These are phyloP conservation scores for Pseudococcus jackbeardsleyi DNA, from an alignment of 2,888 invertebrate species.

Conservation along the genomic window DNA sequence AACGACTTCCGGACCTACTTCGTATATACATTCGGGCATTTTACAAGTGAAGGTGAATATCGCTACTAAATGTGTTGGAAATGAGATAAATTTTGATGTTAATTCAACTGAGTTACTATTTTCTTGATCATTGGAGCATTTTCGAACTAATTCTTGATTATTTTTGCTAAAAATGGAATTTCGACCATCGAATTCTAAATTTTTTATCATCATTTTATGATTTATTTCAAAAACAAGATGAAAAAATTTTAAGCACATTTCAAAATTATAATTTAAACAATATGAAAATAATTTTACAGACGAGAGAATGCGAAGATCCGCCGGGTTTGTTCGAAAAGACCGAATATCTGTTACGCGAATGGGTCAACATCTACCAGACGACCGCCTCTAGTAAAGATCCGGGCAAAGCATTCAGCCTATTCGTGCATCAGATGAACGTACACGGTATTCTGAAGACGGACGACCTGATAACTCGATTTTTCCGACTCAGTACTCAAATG, in stretches of 20 bases:
- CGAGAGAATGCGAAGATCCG: slow-evolving; percentile 92
- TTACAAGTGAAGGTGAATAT: slow-evolving; percentile 77
- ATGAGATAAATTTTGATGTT: too few relatives aligned
- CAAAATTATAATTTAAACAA: too few relatives aligned
- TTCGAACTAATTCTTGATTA: too few relatives aligned
- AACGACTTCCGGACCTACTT: slow-evolving; percentile 82
- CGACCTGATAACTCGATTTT: slow-evolving; percentile 96
- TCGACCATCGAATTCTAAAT: too few relatives aligned
- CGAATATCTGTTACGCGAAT: slow-evolving; percentile 92
- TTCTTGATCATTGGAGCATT: too few relatives aligned
- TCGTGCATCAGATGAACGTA: slow-evolving; percentile 95
- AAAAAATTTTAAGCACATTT: slow-evolving; percentile 27
- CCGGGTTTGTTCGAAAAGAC: slow-evolving; percentile 95
- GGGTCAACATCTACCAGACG: slow-evolving; percentile 89
- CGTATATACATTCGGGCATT: slow-evolving; percentile 94
- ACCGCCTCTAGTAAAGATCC: slow-evolving; percentile 85
- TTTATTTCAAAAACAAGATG: too few relatives aligned
- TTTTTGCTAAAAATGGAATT: too few relatives aligned
- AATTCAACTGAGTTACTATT: too few relatives aligned
- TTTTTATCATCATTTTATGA: too few relatives aligned
- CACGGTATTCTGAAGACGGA: slow-evolving; percentile 97
- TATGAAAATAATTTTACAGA: slow-evolving; percentile 71
- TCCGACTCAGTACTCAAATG: slow-evolving; percentile 95
- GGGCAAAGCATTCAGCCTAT: slow-evolving; percentile 91
- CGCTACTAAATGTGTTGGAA: not conserved